A percentile compares a stretch with the other conserved stretches of the same genome.
Conservation (phyloP, 2,797 vertebrate genomes). For the Pteropus rufus region DNA sequence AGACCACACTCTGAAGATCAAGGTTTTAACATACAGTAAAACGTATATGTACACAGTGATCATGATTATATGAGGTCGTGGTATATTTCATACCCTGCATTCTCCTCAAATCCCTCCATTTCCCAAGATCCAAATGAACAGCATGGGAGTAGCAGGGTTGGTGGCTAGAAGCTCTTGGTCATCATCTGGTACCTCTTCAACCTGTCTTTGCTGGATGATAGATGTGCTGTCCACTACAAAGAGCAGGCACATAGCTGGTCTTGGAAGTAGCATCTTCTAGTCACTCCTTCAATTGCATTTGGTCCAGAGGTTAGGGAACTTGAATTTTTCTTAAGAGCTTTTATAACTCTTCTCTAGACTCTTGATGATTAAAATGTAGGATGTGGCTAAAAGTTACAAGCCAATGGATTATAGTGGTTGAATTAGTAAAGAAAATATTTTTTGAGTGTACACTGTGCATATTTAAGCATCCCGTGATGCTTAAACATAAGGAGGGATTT, state of each 20-base stretch:
- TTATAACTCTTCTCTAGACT: neutral
- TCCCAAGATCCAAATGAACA: neutral
- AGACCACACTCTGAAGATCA: neutral
- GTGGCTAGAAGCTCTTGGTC: neutral
- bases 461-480: neutral
- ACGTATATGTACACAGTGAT: neutral
- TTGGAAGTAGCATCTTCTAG: neutral
- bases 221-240: neutral
- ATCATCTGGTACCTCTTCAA: neutral
- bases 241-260: neutral
- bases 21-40: neutral
- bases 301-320: neutral
- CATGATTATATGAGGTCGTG: neutral
- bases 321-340: neutral
- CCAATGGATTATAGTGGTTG: neutral
- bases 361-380: neutral
- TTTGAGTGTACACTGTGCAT: neutral
- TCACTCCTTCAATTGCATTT: fast-evolving
- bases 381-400: neutral
- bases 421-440: neutral
- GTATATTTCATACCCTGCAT: neutral
- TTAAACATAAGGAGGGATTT: neutral
- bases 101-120: neutral
- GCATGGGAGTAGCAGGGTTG: neutral
- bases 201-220: neutral